Conservation (phyloP, 2,888 invertebrate species). For the Drosophila recens region DNA sequence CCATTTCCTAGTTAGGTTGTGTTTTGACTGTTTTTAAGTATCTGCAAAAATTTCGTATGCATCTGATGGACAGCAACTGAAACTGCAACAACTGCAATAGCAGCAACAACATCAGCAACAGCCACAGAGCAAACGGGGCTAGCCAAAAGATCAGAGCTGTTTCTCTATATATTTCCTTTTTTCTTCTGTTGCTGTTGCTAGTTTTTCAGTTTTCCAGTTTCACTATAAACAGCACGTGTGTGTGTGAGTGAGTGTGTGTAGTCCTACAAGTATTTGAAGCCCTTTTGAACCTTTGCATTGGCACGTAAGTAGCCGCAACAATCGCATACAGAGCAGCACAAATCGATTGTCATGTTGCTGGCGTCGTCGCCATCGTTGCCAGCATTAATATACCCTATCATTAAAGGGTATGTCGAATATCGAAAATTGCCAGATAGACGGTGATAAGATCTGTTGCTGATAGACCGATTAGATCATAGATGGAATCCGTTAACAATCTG, state of each 20-base stretch:
- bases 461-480: not conserved
- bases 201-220: constrained; percentile 30
- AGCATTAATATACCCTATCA: constrained; percentile 40
- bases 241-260: constrained; percentile 29
- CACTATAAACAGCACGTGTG: constrained; percentile 21
- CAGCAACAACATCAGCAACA: constrained; percentile 31
- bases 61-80: constrained; percentile 79
- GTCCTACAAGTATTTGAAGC: constrained; percentile 54
- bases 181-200: constrained; percentile 4
- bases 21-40: constrained; percentile 78
- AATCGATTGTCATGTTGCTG: constrained; percentile 76
- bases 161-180: constrained; percentile 35
- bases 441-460: not conserved
- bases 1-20: constrained; percentile 76
- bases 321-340: constrained; percentile 72
- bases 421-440: not conserved
- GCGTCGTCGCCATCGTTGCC: constrained; percentile 44
- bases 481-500: not conserved
- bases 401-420: constrained; percentile 7
- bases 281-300: constrained; percentile 77
- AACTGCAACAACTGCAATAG: constrained; percentile 21
- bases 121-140: constrained; percentile 64
- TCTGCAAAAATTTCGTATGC: constrained; percentile 79
- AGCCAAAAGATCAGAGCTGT: constrained; percentile 72
- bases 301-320: constrained; percentile 74